phyloP scores from a whole-genome alignment of 2,888 invertebrate species.

The Lasioglossum oenotherae region DNA sequence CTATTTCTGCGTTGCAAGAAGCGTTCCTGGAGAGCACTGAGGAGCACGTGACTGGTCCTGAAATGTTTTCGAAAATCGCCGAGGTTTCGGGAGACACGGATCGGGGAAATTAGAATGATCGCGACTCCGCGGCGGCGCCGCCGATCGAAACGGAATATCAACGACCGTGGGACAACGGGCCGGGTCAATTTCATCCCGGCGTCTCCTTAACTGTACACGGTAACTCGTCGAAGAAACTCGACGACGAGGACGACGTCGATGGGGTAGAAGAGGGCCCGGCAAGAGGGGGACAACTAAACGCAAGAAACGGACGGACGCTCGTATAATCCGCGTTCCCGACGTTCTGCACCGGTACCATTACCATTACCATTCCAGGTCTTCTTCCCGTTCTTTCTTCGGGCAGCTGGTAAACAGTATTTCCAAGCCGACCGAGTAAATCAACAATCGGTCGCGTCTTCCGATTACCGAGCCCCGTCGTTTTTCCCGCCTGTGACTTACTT shows the following conservation, averaged over 20 bases:
- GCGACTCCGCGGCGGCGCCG: neutral
- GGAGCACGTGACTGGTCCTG: neutral
- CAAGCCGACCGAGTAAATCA: conserved; percentile 68
- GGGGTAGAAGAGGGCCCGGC: conserved; percentile 9
- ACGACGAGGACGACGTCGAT: conserved; percentile 52
- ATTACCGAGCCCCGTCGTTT: conserved; percentile 54
- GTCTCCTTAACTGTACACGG: conserved; percentile 77
- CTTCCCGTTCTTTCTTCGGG: conserved; percentile 47
- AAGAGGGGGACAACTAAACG: conserved; percentile 1
- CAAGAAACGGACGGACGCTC: conserved; percentile 69
- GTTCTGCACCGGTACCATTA: conserved; percentile 72
- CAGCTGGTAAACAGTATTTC: conserved; percentile 65
- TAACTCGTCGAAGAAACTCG: conserved; percentile 51
- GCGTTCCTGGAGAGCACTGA: neutral
- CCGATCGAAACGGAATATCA: conserved; percentile 46
- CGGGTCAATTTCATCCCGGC: conserved; percentile 71
- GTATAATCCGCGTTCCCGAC: conserved; percentile 69
- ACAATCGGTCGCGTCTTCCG: conserved; percentile 60
- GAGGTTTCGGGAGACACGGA: neutral
- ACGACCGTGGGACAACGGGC: conserved; percentile 71
- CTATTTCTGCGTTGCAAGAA: neutral
- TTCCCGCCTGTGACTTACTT: conserved; percentile 45
- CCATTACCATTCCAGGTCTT: conserved; percentile 70
- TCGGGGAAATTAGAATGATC: conserved; percentile 5
- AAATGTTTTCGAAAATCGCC: neutral